A percentile compares a stretch with the other conserved stretches of the same genome.
Evolutionary conservation across 2,113 vertebrate species (phyloP).

Genomic region (Bufo gargarizans): DNA sequence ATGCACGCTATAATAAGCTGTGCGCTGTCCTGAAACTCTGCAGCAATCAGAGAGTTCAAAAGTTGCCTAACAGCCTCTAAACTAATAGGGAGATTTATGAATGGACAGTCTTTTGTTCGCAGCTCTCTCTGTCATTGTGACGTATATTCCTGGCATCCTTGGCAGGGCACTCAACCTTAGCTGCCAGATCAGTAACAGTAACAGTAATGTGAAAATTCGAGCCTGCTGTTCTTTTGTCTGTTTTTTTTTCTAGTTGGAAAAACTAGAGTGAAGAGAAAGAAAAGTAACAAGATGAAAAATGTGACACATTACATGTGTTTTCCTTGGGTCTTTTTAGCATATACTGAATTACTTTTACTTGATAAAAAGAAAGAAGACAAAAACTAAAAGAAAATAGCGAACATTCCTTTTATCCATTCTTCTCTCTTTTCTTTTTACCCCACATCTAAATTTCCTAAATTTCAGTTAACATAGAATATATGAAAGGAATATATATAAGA

Average conservation of each 20-base stretch:
- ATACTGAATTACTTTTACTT: background rate
- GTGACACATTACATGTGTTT: background rate
- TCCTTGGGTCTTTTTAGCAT: background rate
- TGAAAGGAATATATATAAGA: too few relatives aligned
- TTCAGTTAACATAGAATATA: too few relatives aligned
- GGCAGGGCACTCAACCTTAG: slow-evolving; percentile 20
- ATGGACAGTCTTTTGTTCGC: slow-evolving; percentile 41
- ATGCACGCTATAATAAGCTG: background rate
- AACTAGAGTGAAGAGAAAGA: background rate
- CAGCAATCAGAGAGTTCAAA: background rate
- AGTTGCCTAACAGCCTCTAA: background rate
- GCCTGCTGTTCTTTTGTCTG: background rate
- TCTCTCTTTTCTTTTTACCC: too few relatives aligned
- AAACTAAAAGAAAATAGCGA: too few relatives aligned
- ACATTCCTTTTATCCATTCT: too few relatives aligned
- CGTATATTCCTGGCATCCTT: slow-evolving; percentile 48
- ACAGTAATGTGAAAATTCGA: slow-evolving; percentile 16
- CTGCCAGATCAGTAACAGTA: slow-evolving; percentile 50
- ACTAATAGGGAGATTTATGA: slow-evolving; percentile 16
- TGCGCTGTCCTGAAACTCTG: background rate
- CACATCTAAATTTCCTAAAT: too few relatives aligned
- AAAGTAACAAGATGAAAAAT: background rate
- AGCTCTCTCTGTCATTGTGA: slow-evolving; percentile 13
- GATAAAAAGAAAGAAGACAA: too few relatives aligned
- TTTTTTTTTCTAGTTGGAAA: slow-evolving; percentile 7